Evolutionary conservation across 2,113 vertebrate genomes (phyloP), one percentile per base, ranked within the genome.

Genomic region (Spea bombifrons): DNA sequence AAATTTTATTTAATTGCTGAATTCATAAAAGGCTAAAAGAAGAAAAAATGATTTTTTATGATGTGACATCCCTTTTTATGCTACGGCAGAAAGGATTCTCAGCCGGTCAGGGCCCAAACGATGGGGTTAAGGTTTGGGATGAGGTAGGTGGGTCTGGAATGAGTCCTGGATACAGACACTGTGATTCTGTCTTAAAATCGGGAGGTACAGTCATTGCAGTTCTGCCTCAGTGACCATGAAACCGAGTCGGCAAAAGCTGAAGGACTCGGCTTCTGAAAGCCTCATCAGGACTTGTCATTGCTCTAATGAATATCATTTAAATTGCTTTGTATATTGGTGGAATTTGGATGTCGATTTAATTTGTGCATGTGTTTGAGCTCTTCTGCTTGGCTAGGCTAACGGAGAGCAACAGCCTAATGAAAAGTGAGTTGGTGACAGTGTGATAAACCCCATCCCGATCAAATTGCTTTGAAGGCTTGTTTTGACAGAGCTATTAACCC

Each of bases 271-370:
- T 92, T 91, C 93, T 94, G 95, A 96, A 95, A 96, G 96, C 92
- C 95, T 97, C 96, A 96, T 97, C 96, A 96, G 92, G 93, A 92
- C 96, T 95, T 97, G 96, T 98, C 97, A 98, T 97, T 91, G 90
- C 94, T 96, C 95, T 98, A 98, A 98, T 97, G 96, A 97, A 98
- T 97, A 99, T 97, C 96, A 97, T 98, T 98, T 98, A 98, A 98
- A 99, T 98, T 96, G 96, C 96, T 96, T 97, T 97, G 96, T 98
- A 95, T 98, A 96, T 96, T 93, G 94, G 94, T 95, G 95, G 95
- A 95, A 95, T 97, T 98, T 95, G 94, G 95, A 97, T 98, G 97
- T 98, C 94, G 95, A 97, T 98, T 97, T 98, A 98, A 98, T 99
- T 98, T 96, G 94, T 93, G 93, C 96, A 95, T 95, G 96, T 96